These are phyloP conservation scores for Oxyura jamaicensis DNA, from an alignment of 2,113 vertebrate genomes.

Conservation along the genomic window DNA sequence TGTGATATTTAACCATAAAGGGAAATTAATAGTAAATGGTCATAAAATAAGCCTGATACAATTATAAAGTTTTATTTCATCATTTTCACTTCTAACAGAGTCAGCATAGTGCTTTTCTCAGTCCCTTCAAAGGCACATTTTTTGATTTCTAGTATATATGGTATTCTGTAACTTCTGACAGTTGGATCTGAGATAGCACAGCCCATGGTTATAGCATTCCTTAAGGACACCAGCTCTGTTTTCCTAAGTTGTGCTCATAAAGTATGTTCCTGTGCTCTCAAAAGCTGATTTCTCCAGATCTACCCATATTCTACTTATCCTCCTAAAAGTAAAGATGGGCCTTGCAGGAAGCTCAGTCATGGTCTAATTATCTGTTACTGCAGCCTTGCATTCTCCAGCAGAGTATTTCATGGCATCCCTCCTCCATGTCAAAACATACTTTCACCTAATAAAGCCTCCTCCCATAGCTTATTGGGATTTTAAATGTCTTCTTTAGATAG, in stretches of 20 bases:
- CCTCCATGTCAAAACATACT: background rate
- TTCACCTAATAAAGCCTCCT: background rate
- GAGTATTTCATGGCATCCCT: background rate
- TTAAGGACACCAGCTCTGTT: background rate
- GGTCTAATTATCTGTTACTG: background rate
- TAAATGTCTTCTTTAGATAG: background rate
- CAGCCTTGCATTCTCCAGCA: background rate
- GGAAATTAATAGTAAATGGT: background rate
- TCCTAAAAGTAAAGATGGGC: background rate
- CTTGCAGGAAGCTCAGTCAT: background rate
- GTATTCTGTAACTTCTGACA: conserved; percentile 2
- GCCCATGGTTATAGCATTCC: background rate
- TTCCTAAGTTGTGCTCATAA: background rate
- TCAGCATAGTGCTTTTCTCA: background rate
- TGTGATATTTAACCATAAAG: background rate
- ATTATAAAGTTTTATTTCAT: conserved; percentile 2
- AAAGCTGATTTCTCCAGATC: background rate
- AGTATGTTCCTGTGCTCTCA: background rate
- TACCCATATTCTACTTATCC: background rate
- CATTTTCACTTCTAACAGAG: background rate
- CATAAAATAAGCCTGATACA: background rate
- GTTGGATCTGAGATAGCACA: background rate
- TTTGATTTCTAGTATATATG: background rate
- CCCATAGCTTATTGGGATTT: background rate
- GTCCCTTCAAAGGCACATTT: background rate